Conservation (phyloP, 2,888 invertebrate species). For the Physocephala rufipes region DNA sequence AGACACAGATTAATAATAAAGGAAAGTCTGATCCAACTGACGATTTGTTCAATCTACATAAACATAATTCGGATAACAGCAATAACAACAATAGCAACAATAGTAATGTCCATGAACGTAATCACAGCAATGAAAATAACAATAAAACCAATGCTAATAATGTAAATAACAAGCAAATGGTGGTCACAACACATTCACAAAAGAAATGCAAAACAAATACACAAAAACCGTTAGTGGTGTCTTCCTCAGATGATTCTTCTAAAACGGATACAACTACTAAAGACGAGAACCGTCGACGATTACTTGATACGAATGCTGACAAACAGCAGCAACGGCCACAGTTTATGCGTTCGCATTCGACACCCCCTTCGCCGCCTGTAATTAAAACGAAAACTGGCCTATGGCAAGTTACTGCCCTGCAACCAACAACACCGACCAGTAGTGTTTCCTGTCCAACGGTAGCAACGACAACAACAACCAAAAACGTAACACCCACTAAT, state of each 20-base stretch:
- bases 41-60: slow-evolving; percentile 55
- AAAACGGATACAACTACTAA: slow-evolving; percentile 38
- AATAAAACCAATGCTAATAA: slow-evolving; percentile 32
- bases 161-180: background rate
- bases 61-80: slow-evolving; percentile 40
- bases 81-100: slow-evolving; percentile 37
- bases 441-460: slow-evolving; percentile 22
- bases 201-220: slow-evolving; percentile 44
- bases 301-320: too few relatives aligned
- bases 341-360: slow-evolving; percentile 50
- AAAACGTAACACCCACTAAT: background rate
- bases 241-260: slow-evolving; percentile 41
- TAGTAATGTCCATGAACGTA: slow-evolving; percentile 24
- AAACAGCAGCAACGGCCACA: slow-evolving; percentile 37
- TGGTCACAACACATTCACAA: slow-evolving; percentile 30
- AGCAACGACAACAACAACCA: slow-evolving; percentile 34
- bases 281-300: slow-evolving; percentile 29
- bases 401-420: slow-evolving; percentile 62
- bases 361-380: slow-evolving; percentile 62
- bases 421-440: slow-evolving; percentile 35
- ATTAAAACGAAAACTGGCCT: slow-evolving; percentile 64
- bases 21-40: slow-evolving; percentile 59
- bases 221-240: slow-evolving; percentile 39
- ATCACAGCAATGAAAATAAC: slow-evolving; percentile 36
- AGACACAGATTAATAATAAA: slow-evolving; percentile 49